Percentiles rank a stretch among this genome's conserved stretches.
Evolutionary conservation across 2,113 vertebrate genomes (phyloP).

Genomic region (Tonatia bakeri): DNA sequence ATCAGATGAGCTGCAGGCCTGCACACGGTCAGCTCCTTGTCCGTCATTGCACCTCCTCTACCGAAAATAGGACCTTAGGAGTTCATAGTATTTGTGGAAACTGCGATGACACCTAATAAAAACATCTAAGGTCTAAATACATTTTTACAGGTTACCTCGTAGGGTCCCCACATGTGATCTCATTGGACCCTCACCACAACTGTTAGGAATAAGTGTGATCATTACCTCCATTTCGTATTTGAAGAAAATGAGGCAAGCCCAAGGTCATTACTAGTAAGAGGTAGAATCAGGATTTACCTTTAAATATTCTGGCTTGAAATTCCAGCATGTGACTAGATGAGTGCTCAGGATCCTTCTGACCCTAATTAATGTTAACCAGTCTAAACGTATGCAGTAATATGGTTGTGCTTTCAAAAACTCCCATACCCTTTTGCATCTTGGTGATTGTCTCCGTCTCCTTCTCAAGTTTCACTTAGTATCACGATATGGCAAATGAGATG

Average conservation of each 20-base stretch:
- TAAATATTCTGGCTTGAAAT: conserved; percentile 11
- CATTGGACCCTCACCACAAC: neutral
- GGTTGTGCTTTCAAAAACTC: neutral
- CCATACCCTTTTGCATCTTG: neutral
- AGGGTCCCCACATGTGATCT: neutral
- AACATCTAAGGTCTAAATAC: neutral
- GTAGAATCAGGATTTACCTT: neutral
- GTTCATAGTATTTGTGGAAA: neutral
- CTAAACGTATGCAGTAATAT: neutral
- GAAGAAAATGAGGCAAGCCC: neutral
- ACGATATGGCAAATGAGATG: neutral
- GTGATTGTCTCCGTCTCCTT: neutral
- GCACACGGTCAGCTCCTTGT: neutral
- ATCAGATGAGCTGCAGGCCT: neutral
- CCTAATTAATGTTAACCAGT: neutral
- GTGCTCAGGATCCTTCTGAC: neutral
- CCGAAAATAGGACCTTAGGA: neutral
- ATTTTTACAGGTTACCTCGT: neutral
- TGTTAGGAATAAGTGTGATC: neutral
- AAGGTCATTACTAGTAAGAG: neutral
- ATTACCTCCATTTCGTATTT: neutral
- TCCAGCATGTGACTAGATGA: neutral
- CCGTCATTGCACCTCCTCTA: neutral
- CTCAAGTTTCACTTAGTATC: neutral
- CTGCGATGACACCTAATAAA: neutral